Base-by-base conservation (phyloP, 2,113 vertebrate species). In the Lipophrys pholis region DNA sequence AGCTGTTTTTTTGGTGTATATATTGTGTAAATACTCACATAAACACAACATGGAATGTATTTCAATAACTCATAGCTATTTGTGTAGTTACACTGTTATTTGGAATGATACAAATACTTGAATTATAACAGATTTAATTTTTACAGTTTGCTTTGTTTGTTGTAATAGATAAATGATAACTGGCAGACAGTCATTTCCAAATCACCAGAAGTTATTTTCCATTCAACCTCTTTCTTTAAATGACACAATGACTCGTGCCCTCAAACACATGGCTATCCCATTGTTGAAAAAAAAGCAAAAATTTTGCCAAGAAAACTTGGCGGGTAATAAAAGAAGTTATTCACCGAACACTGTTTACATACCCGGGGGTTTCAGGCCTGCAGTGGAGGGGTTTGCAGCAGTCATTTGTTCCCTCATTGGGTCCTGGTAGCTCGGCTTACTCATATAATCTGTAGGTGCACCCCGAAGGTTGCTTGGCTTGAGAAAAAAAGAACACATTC, bases 401-500 rank as follows among this genome's bases (percentile, higher is more conserved):
- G 91, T 91, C 93, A 95, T 97, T 88, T 96, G 96, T 4, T 99
- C 97, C 80, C 96, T 93, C 69, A 94, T 92, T 12, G 94, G 71
- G 78, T 99, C 97, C 77, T 97, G 97, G 89, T 96, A 98, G 91
- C 94, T 97, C 94, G 97, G 95, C 91, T 97, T 97, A 88, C 94
- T 95, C 89, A 95, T 96, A 86, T 95, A 97, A 80, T 98, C 98
- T 9, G 96, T 94, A 21, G 96, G 95, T 88, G 95, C 91, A 62
- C 95, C 96, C 60, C 95, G 96, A 87, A 92, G 95, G 91, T 95
- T 95, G 49, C 94, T 96, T 88, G 96, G 94, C 79, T 95, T 93
- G 65, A 96, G 90, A 84, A 92, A 5, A 0, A 40, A 49, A 65
- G 55, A 41, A 63, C 53, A 67, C 8, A 70, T 30, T 30, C n/a